Percentiles rank a stretch among this genome's conserved stretches.
phyloP scores from a whole-genome alignment of 2,888 invertebrate species.

The Lochmaea capreae region DNA sequence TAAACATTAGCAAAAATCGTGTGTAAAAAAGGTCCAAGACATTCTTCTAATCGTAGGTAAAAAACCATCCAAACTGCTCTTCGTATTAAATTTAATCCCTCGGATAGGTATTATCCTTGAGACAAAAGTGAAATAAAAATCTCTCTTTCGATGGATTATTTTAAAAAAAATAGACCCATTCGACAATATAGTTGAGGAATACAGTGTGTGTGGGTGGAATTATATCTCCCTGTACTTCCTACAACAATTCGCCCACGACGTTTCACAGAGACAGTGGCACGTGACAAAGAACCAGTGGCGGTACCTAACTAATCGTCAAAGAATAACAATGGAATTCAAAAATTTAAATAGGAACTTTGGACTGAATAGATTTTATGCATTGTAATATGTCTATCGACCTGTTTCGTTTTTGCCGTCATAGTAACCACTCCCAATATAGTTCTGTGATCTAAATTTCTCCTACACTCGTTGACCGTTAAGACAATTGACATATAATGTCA shows the following conservation, averaged over 20 bases:
- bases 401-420: too few relatives aligned
- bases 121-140: constrained; percentile 31
- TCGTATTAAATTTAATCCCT: not conserved
- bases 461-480: too few relatives aligned
- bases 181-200: constrained; percentile 32
- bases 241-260: constrained; percentile 53
- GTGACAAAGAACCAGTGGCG: constrained; percentile 46
- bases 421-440: too few relatives aligned
- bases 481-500: too few relatives aligned
- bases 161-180: constrained; percentile 33
- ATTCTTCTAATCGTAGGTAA: too few relatives aligned
- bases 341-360: too few relatives aligned
- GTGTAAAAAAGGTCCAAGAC: too few relatives aligned
- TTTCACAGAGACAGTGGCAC: constrained; percentile 49
- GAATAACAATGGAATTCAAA: too few relatives aligned
- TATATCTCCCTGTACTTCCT: constrained; percentile 55
- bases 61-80: too few relatives aligned
- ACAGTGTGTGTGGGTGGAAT: constrained; percentile 49
- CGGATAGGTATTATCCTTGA: not conserved
- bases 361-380: not conserved
- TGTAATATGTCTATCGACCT: too few relatives aligned
- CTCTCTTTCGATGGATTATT: constrained; percentile 31
- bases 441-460: too few relatives aligned
- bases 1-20: too few relatives aligned
- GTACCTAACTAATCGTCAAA: not conserved